Evolutionary conservation across 2,888 invertebrate genomes (phyloP).

Genomic region (Argyra leucocephala): DNA sequence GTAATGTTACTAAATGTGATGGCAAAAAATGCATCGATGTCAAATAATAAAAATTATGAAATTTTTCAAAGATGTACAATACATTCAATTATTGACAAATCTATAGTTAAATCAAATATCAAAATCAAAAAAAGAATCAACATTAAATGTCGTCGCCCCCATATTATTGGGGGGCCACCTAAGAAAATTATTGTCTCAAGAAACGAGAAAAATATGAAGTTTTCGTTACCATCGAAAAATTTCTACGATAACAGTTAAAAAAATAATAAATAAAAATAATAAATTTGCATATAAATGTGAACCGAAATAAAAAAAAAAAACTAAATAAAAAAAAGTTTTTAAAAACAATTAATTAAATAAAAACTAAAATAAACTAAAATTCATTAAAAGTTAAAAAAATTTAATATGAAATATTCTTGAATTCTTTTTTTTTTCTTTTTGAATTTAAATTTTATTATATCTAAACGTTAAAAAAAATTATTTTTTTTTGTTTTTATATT

Average conservation of each 20-base stretch:
- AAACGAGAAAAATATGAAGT: not conserved
- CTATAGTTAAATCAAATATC: slow-evolving; percentile 5
- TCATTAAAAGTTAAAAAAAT: slow-evolving; percentile 14
- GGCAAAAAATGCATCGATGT: slow-evolving; percentile 41
- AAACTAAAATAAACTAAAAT: slow-evolving; percentile 16
- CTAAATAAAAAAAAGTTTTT: not conserved
- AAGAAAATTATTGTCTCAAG: not conserved
- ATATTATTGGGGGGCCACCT: slow-evolving; percentile 2
- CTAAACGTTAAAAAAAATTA: not conserved
- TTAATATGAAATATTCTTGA: not conserved
- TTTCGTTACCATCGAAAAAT: not conserved
- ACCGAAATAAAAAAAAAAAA: slow-evolving; percentile 11
- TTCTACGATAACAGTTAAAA: slow-evolving; percentile 9
- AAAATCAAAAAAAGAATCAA: slow-evolving; percentile 10
- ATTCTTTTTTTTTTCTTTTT: not conserved
- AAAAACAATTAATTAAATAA: slow-evolving; percentile 12
- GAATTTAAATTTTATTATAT: not conserved
- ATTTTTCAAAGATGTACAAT: slow-evolving; percentile 28
- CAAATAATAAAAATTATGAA: slow-evolving; percentile 21
- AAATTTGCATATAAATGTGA: not conserved
- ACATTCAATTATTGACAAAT: slow-evolving; percentile 17
- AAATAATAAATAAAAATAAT: slow-evolving; percentile 10
- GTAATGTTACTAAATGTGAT: slow-evolving; percentile 41
- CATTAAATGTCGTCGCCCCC: slow-evolving; percentile 3
- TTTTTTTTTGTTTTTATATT: too few relatives aligned